Evolutionary conservation across 2,797 vertebrate genomes (phyloP).

Genomic region (Phoxinus dragarum): DNA sequence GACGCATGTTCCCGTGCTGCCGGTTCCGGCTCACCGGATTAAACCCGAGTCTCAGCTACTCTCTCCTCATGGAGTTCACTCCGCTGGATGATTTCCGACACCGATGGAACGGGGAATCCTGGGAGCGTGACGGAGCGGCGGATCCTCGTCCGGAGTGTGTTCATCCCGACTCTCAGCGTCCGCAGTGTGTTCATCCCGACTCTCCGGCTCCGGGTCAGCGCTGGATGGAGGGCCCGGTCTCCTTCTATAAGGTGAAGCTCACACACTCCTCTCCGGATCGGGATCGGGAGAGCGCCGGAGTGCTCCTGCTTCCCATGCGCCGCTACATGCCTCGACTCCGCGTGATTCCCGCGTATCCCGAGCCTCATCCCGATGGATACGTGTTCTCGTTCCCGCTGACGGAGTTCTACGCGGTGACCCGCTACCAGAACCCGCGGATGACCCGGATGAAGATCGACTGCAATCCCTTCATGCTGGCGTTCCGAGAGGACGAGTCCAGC

Average conservation of each 20-base stretch:
- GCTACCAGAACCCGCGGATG: slow-evolving; percentile 93
- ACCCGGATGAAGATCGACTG: slow-evolving; percentile 95
- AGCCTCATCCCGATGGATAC: slow-evolving; percentile 83
- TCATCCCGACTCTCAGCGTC: slow-evolving; percentile 84
- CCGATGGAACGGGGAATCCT: slow-evolving; percentile 86
- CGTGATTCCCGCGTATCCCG: slow-evolving; percentile 81
- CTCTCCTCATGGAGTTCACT: slow-evolving; percentile 89
- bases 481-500: slow-evolving; percentile 80
- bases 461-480: slow-evolving; percentile 94
- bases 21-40: slow-evolving; percentile 89
- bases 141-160: slow-evolving; percentile 85
- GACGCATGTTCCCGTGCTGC: slow-evolving; percentile 97
- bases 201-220: slow-evolving; percentile 85
- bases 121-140: slow-evolving; percentile 83
- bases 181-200: slow-evolving; percentile 86
- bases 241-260: slow-evolving; percentile 95
- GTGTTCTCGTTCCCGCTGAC: slow-evolving; percentile 93
- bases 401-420: slow-evolving; percentile 92
- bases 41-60: slow-evolving; percentile 84
- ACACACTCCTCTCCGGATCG: slow-evolving; percentile 86
- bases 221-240: slow-evolving; percentile 89
- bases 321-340: slow-evolving; percentile 82
- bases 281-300: slow-evolving; percentile 76
- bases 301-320: slow-evolving; percentile 80
- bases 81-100: slow-evolving; percentile 86